A percentile compares a stretch with the other conserved stretches of the same genome.
Evolutionary conservation across 1,140 invertebrate species (phyloP).

Genomic region (Hetaerina americana): DNA sequence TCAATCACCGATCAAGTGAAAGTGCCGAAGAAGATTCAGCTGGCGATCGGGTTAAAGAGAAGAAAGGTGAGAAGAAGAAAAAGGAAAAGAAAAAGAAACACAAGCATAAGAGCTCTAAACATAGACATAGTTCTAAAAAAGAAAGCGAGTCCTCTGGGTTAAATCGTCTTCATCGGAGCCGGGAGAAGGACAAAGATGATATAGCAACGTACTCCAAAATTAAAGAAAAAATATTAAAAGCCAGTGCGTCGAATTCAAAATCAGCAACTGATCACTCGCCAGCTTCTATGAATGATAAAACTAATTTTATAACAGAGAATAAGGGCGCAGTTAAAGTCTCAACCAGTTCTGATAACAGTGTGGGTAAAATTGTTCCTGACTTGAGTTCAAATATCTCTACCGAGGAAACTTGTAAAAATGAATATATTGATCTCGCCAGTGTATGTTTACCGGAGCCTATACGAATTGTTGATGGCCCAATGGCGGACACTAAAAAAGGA

Average conservation of each 20-base stretch:
- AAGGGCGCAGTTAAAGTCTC: too few species aligned
- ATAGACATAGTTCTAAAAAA: conserved; percentile 3
- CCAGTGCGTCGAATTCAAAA: not conserved
- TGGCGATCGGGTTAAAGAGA: conserved; percentile 21
- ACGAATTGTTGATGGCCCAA: not conserved
- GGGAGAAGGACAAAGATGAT: not conserved
- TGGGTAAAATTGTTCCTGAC: too few species aligned
- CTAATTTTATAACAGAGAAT: too few species aligned
- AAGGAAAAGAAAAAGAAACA: conserved; percentile 34
- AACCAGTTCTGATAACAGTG: too few species aligned
- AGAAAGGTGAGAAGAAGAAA: conserved; percentile 41
- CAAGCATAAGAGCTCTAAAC: conserved; percentile 20
- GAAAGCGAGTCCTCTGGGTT: not conserved
- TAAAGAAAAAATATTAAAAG: not conserved
- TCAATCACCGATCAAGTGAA: conserved; percentile 12
- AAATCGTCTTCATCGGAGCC: not conserved
- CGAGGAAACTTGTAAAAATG: not conserved
- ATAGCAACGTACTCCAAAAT: not conserved
- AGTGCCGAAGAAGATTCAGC: conserved; percentile 12
- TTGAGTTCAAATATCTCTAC: not conserved
- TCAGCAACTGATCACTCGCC: not conserved
- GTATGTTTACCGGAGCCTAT: not conserved
- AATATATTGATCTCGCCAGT: not conserved
- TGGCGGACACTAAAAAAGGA: not conserved
- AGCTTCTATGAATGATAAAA: not conserved